A percentile compares a stretch with the other conserved stretches of the same genome.
Evolutionary conservation across 2,113 vertebrate species (phyloP).

Genomic region (Anolis carolinensis): DNA sequence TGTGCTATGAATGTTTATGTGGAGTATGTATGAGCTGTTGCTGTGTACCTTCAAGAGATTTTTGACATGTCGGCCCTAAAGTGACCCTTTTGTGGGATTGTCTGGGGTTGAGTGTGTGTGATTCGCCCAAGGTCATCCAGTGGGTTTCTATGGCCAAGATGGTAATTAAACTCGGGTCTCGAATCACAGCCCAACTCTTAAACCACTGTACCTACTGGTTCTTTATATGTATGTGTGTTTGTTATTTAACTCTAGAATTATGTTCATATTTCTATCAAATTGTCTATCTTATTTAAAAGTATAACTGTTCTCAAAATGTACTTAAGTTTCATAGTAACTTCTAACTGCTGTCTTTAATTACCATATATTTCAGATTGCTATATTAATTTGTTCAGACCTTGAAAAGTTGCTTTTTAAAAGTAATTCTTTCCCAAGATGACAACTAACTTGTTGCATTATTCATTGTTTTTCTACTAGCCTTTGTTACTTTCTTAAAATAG

Average conservation of each 20-base stretch:
- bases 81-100: too few relatives aligned
- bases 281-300: conserved; percentile 37
- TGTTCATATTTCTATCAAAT: conserved; percentile 24
- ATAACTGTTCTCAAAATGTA: conserved; percentile 10
- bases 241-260: conserved; percentile 40
- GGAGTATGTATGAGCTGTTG: not conserved
- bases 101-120: too few relatives aligned
- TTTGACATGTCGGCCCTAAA: too few relatives aligned
- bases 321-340: not conserved
- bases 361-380: conserved; percentile 8
- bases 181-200: too few relatives aligned
- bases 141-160: too few relatives aligned
- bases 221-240: conserved; percentile 1
- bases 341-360: not conserved
- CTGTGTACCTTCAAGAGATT: too few relatives aligned
- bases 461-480: too few relatives aligned
- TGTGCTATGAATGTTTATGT: not conserved
- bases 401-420: too few relatives aligned
- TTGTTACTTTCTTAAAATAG: too few relatives aligned
- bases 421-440: too few relatives aligned
- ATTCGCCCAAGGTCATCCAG: too few relatives aligned
- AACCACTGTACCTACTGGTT: not conserved
- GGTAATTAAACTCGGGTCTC: not conserved
- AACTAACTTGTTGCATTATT: too few relatives aligned
- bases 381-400: not conserved